Percentiles rank a stretch among this genome's conserved stretches.
phyloP scores from a whole-genome alignment of 2,888 invertebrate genomes.

The Drosophila austrosaltans region DNA sequence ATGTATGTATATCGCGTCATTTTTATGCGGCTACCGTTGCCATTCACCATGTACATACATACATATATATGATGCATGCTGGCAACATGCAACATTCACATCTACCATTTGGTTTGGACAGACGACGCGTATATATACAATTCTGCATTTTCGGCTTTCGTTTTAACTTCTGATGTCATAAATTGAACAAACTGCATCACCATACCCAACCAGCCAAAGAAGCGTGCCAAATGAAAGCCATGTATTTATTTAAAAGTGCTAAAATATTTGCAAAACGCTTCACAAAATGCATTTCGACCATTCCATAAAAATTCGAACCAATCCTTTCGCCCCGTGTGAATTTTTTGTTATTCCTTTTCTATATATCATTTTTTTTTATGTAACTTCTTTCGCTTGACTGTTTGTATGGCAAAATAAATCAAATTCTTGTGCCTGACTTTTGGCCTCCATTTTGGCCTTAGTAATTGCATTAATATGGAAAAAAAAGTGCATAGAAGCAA shows the following conservation, averaged over 20 bases:
- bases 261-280: conserved; percentile 74
- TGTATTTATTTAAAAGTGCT: conserved; percentile 64
- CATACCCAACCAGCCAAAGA: conserved; percentile 19
- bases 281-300: conserved; percentile 53
- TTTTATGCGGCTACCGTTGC: conserved; percentile 30
- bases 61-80: background rate
- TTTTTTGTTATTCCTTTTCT: conserved; percentile 1
- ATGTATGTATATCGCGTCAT: conserved; percentile 8
- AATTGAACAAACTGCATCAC: conserved; percentile 63
- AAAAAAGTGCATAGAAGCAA: conserved; percentile 29
- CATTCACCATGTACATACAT: conserved; percentile 2
- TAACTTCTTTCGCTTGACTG: conserved; percentile 13
- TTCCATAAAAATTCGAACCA: background rate
- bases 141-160: conserved; percentile 42
- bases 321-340: background rate
- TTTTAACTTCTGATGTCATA: conserved; percentile 68
- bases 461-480: conserved; percentile 37
- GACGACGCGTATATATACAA: background rate
- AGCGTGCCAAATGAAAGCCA: conserved; percentile 23
- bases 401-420: conserved; percentile 13
- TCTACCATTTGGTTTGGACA: conserved; percentile 3
- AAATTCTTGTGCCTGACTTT: conserved; percentile 8
- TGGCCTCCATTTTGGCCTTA: background rate
- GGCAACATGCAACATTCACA: conserved; percentile 3
- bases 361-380: background rate